Conservation (phyloP, 2,113 vertebrate species). For the Lontra canadensis region DNA sequence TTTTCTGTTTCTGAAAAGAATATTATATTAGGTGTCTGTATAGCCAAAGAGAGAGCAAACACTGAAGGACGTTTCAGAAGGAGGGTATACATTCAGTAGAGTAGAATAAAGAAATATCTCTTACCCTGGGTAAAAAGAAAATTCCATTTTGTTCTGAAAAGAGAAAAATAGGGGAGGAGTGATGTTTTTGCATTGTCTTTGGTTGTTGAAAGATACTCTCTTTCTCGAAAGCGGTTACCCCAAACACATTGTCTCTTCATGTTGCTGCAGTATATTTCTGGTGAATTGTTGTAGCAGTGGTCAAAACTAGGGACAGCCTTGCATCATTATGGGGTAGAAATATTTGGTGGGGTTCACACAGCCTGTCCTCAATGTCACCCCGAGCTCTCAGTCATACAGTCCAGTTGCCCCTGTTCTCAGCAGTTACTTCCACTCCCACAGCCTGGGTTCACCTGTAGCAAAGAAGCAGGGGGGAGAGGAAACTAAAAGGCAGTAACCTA, state of each 20-base stretch:
- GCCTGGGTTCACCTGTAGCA: neutral
- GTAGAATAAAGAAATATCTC: neutral
- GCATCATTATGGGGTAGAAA: neutral
- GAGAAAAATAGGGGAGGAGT: neutral
- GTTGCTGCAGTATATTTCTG: neutral
- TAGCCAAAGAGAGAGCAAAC: neutral
- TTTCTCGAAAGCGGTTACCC: neutral
- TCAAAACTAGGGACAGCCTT: neutral
- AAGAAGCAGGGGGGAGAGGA: neutral
- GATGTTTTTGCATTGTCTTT: conserved; percentile 31
- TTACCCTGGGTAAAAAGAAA: conserved; percentile 25
- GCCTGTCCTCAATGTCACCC: neutral
- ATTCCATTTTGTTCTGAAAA: neutral
- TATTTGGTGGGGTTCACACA: neutral
- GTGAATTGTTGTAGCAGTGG: neutral
- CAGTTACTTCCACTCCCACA: neutral
- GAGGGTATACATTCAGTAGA: neutral
- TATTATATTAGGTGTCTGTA: conserved; percentile 46
- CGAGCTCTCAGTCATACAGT: neutral
- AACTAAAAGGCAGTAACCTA: neutral
- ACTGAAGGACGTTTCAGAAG: neutral
- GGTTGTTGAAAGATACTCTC: neutral
- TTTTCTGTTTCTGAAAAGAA: conserved; percentile 59
- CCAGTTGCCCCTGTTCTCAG: neutral
- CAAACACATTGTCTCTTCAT: neutral